Evolutionary conservation across 2,113 vertebrate species (phyloP).

Genomic region (Amblyornis subalaris): DNA sequence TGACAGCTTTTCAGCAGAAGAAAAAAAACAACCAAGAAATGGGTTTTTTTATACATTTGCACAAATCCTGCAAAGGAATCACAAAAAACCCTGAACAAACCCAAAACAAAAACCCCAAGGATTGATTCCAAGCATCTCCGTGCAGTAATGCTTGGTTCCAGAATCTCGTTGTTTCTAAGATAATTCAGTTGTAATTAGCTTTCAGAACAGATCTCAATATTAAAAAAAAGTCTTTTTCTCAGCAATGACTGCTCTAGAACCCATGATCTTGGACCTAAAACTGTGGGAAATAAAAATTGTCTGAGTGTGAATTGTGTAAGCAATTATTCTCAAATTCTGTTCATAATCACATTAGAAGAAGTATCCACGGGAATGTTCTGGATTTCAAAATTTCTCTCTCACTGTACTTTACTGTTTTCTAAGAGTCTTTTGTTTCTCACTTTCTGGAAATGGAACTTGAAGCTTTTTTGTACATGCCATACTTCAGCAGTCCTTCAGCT

Average conservation of each 20-base stretch:
- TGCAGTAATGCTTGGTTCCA: neutral
- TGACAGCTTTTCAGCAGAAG: neutral
- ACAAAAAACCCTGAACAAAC: neutral
- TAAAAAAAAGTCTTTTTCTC: neutral
- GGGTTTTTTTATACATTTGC: neutral
- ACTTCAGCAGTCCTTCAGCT: neutral
- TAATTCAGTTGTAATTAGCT: neutral
- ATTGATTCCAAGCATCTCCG: neutral
- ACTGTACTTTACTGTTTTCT: neutral
- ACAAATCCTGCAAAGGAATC: neutral
- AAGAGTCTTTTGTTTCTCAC: neutral
- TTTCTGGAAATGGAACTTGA: neutral
- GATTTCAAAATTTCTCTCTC: neutral
- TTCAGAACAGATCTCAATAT: neutral
- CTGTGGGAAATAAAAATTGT: neutral
- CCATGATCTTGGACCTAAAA: neutral
- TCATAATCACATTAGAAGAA: neutral
- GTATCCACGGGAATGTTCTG: neutral
- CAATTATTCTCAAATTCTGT: neutral
- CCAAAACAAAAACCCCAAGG: accelerated
- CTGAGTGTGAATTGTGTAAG: neutral
- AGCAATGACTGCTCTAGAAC: neutral
- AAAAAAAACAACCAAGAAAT: neutral
- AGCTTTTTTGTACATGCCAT: neutral
- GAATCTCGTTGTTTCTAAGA: neutral